Evolutionary conservation across 2,797 vertebrate species (phyloP).

Genomic region (Phalanger gymnotis): DNA sequence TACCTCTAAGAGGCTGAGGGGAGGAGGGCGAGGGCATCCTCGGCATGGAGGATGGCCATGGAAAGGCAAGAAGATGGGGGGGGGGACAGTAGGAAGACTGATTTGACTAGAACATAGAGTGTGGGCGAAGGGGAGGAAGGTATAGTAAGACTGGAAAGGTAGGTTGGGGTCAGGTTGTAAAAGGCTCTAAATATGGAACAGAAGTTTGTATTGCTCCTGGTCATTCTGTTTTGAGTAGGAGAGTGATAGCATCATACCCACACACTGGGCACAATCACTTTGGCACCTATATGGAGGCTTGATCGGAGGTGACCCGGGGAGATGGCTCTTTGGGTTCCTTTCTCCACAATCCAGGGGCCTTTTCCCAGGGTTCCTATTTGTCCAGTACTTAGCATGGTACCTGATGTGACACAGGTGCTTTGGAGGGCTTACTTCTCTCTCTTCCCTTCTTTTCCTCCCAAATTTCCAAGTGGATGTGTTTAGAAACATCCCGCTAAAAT

Average conservation of each 20-base stretch:
- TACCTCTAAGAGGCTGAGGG: background rate
- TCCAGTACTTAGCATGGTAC: background rate
- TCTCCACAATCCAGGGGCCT: background rate
- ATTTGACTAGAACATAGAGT: background rate
- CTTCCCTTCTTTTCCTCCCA: background rate
- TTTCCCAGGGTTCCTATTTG: background rate
- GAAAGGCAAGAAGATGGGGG: background rate
- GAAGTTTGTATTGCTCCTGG: background rate
- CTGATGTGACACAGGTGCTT: background rate
- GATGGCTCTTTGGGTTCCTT: background rate
- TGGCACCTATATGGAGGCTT: background rate
- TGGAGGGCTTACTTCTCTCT: background rate
- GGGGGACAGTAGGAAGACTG: background rate
- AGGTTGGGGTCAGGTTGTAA: background rate
- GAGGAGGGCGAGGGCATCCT: background rate
- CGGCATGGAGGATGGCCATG: background rate
- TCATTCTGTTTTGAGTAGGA: background rate
- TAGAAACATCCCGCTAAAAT: background rate
- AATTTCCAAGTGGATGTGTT: background rate
- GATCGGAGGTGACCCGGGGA: background rate
- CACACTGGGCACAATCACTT: background rate
- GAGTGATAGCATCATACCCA: background rate
- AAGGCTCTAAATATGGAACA: background rate
- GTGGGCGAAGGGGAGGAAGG: background rate
- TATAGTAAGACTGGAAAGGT: background rate